Evolutionary conservation across 2,888 invertebrate genomes (phyloP).

Genomic region (Pandemis corylana): DNA sequence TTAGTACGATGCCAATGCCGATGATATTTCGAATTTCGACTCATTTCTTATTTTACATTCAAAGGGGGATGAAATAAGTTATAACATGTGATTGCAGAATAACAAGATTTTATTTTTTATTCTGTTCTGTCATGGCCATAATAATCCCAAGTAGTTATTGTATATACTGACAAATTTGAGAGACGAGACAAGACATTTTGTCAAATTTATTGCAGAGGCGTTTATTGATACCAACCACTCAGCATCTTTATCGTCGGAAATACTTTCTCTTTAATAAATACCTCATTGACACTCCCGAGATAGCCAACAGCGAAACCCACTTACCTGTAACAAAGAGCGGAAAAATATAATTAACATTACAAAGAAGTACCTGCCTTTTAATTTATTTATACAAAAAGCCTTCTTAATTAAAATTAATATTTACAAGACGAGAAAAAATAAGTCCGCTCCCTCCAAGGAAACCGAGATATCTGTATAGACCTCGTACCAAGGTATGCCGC

Average conservation of each 20-base stretch:
- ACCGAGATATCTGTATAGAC: constrained; percentile 49
- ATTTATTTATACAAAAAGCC: constrained; percentile 80
- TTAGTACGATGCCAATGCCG: neutral
- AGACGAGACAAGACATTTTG: neutral
- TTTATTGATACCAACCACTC: constrained; percentile 1
- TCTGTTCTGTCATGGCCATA: too few species aligned
- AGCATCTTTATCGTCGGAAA: neutral
- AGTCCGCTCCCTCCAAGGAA: constrained; percentile 37
- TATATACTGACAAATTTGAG: neutral
- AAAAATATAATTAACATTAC: constrained; percentile 80
- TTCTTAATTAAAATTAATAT: constrained; percentile 83
- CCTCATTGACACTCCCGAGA: constrained; percentile 27
- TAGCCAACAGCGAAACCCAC: constrained; percentile 74
- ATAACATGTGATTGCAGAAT: too few species aligned
- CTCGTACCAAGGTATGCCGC: constrained; percentile 43
- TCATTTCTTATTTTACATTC: neutral
- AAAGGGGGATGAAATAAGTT: too few species aligned
- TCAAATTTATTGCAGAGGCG: neutral
- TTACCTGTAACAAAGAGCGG: constrained; percentile 76
- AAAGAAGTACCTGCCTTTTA: constrained; percentile 69
- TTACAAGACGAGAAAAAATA: constrained; percentile 70
- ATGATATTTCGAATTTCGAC: neutral
- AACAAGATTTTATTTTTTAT: too few species aligned
- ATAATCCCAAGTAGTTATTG: neutral
- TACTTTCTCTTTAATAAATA: constrained; percentile 16